Evolutionary conservation across 1,140 invertebrate species (phyloP), one percentile per base, ranked within the genome.

Genomic region (Papilio aristodemus): DNA sequence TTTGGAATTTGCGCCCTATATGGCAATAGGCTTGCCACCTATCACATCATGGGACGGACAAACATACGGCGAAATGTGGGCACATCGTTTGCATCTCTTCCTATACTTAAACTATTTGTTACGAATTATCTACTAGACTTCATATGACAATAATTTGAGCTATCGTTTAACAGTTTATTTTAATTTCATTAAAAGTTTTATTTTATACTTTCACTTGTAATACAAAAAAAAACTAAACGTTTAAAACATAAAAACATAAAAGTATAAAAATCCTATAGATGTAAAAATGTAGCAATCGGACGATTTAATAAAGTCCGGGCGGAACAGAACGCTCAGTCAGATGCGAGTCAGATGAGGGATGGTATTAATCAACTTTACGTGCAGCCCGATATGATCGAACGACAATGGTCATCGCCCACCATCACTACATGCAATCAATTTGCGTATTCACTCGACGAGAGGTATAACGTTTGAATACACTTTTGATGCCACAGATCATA

Each of bases 371-470:
- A 86, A 85, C 77, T 86, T 84, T 82, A 74, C 73, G 71, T 74
- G 36, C 58, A 59, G 58, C 70, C 71, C 77, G 81, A 83, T 84
- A 83, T 71, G 71, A 62, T 78, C 71, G 70, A 67, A 76, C 74
- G 75, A 87, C 85, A 87, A 87, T 86, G 72, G 74, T 66, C 41
- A 14, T 38, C 14, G 13, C 46, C 46, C 46, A 54, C 14, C 17
- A 54, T 19, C 27, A 64, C 80, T 73, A 75, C 75, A 74, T 72
- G 82, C 82, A 87, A 87, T 87, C 84, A 86, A 86, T 87, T 86
- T 85, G 82, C 77, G 78, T 83, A 86, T 86, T 85, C 81, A 85
- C 86, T 87, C 85, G 83, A 80, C 76, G 70, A n/a, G 13, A 66
- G 39, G 41, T 32, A 66, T 66, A 46, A 50, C 41, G 63, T 66